Conservation (phyloP, 2,888 invertebrate genomes). For the Phrixothrix hirtus region DNA sequence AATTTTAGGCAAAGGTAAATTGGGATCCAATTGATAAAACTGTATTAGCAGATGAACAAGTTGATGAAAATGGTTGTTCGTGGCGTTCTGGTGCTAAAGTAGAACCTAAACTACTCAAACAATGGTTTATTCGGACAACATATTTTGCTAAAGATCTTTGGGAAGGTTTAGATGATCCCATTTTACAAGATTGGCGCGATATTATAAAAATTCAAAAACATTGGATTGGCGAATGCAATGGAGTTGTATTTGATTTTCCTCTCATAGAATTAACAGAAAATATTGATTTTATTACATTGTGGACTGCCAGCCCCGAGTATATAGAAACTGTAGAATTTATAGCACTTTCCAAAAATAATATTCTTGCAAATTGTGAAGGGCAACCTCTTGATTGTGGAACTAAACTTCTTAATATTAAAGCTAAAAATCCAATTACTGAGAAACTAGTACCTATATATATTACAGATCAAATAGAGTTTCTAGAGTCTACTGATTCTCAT, state of each 20-base stretch:
- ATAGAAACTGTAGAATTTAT: slow-evolving; percentile 73
- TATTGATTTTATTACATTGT: slow-evolving; percentile 60
- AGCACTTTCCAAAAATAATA: slow-evolving; percentile 63
- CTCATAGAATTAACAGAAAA: slow-evolving; percentile 40
- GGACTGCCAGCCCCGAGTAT: slow-evolving; percentile 77
- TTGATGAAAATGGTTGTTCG: slow-evolving; percentile 85
- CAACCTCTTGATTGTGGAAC: slow-evolving; percentile 38
- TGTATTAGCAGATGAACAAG: slow-evolving; percentile 97
- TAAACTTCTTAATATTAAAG: slow-evolving; percentile 54
- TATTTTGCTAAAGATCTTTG: slow-evolving; percentile 72
- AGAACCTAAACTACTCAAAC: slow-evolving; percentile 82
- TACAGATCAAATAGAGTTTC: slow-evolving; percentile 65
- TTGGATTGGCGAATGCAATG: slow-evolving; percentile 89
- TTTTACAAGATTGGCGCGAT: slow-evolving; percentile 79
- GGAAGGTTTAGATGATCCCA: slow-evolving; percentile 71
- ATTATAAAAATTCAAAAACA: slow-evolving; percentile 82
- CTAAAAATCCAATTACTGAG: slow-evolving; percentile 73
- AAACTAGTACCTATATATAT: slow-evolving; percentile 68
- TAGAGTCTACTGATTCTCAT: slow-evolving; percentile 68
- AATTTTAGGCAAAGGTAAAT: slow-evolving; percentile 79
- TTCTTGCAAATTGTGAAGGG: slow-evolving; percentile 55
- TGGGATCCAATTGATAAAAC: slow-evolving; percentile 99
- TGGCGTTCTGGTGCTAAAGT: slow-evolving; percentile 97
- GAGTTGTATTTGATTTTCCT: slow-evolving; percentile 70
- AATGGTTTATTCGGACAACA: slow-evolving; percentile 95